Evolutionary conservation across 2,797 vertebrate genomes (phyloP).

Genomic region (Furcifer pardalis): DNA sequence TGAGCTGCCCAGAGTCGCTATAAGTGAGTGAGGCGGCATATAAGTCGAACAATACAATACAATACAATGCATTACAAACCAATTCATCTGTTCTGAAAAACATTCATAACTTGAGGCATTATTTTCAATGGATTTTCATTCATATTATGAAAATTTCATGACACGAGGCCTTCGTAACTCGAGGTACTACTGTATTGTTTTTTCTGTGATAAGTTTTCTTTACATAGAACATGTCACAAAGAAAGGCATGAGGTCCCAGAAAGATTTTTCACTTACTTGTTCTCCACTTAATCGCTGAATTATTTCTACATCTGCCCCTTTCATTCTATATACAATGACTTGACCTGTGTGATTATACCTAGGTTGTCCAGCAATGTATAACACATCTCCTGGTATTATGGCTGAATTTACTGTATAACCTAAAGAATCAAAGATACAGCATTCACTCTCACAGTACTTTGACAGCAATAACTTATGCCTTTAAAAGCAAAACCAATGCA

Average conservation of each 20-base stretch:
- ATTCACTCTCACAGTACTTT: not conserved
- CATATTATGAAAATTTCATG: too few species aligned
- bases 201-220: not conserved
- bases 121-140: too few species aligned
- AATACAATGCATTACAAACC: too few species aligned
- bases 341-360: constrained; percentile 95
- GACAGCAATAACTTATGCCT: constrained; percentile 12
- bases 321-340: constrained; percentile 87
- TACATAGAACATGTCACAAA: not conserved
- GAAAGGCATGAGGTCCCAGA: not conserved
- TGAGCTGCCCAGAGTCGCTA: too few species aligned
- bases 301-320: constrained; percentile 72
- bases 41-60: too few species aligned
- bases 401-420: constrained; percentile 94
- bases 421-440: constrained; percentile 60
- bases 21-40: too few species aligned
- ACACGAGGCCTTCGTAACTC: too few species aligned
- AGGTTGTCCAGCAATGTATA: constrained; percentile 93
- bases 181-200: too few species aligned
- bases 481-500: not conserved
- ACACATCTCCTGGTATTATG: constrained; percentile 75
- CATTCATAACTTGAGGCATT: too few species aligned
- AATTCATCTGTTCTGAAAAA: too few species aligned
- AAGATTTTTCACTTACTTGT: constrained; percentile 78
- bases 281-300: constrained; percentile 89